Percentiles rank a stretch among this genome's conserved stretches.
These are phyloP conservation scores for Dendroctonus valens DNA, from an alignment of 1,140 invertebrate species.

Conservation along the genomic window DNA sequence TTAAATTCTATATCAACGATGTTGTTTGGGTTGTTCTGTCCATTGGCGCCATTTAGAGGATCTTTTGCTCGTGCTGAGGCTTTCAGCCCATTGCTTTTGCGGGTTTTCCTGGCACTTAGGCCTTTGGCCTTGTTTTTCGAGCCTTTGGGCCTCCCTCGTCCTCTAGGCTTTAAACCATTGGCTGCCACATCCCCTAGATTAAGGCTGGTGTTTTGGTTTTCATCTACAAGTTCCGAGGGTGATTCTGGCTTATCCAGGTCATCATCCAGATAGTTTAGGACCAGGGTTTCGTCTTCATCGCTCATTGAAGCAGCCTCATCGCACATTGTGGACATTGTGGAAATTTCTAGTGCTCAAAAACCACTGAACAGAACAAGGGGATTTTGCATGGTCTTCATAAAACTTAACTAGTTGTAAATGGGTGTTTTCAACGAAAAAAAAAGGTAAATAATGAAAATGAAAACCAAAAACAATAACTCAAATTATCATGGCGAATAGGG, in stretches of 20 bases:
- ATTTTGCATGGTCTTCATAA: too few species aligned
- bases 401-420: too few species aligned
- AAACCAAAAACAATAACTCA: too few species aligned
- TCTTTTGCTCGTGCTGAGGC: background rate
- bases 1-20: conserved; percentile 1
- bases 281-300: conserved; percentile 3
- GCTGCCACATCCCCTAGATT: background rate
- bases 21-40: too few species aligned
- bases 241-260: background rate
- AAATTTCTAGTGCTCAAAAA: too few species aligned
- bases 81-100: background rate
- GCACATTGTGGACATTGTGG: too few species aligned
- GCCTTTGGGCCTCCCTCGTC: background rate
- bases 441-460: too few species aligned
- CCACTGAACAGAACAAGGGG: too few species aligned
- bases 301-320: background rate
- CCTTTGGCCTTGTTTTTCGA: background rate
- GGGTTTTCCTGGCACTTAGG: background rate
- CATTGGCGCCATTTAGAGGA: too few species aligned
- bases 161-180: background rate
- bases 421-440: too few species aligned
- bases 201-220: background rate
- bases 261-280: conserved; percentile 12
- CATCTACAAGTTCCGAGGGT: background rate
- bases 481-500: too few species aligned